These are phyloP conservation scores for Chinchilla lanigera DNA, from an alignment of 2,113 vertebrate species.

Conservation along the genomic window DNA sequence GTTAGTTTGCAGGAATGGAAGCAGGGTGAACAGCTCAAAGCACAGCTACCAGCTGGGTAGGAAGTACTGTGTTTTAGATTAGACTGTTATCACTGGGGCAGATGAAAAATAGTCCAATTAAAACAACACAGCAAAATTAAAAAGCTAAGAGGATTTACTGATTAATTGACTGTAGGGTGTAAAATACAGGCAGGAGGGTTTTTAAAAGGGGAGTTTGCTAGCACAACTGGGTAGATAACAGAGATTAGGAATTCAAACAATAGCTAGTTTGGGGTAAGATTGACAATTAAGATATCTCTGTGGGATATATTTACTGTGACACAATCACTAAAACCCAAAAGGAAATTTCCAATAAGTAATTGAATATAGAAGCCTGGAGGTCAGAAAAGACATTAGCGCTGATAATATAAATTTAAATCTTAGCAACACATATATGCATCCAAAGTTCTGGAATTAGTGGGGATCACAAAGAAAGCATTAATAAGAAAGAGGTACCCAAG, in stretches of 20 bases:
- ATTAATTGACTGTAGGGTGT: background rate
- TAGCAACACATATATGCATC: background rate
- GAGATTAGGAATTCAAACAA: background rate
- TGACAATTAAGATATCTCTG: background rate
- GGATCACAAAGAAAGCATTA: background rate
- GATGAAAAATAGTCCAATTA: background rate
- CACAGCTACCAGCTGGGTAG: background rate
- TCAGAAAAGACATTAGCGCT: constrained; percentile 4
- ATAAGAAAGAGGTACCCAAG: background rate
- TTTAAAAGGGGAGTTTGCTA: background rate
- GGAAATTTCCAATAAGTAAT: background rate
- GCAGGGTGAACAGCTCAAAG: background rate
- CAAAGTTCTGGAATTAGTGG: background rate
- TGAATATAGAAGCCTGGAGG: background rate
- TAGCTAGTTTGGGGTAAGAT: background rate
- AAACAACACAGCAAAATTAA: background rate
- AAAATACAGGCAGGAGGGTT: background rate
- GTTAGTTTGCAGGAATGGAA: background rate
- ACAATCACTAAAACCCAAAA: background rate
- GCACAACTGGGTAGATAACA: background rate
- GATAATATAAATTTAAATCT: background rate
- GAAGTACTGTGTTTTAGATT: background rate
- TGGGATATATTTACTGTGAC: background rate
- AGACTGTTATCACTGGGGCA: background rate
- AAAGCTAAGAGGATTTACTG: background rate